Conservation (phyloP, 1,140 invertebrate genomes). For the Neodiprion pinetum region DNA sequence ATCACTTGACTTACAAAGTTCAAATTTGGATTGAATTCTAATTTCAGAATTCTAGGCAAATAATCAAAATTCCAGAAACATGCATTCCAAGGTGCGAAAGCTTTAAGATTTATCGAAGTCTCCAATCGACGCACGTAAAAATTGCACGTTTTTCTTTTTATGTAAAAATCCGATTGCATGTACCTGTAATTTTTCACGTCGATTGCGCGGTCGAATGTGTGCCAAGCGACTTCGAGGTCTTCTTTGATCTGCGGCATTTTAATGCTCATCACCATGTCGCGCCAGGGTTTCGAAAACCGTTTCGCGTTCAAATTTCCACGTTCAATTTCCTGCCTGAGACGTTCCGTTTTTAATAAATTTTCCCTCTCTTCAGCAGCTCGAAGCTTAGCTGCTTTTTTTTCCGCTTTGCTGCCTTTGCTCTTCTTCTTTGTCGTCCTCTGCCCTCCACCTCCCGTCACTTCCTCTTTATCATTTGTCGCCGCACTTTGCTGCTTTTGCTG, state of each 20-base stretch:
- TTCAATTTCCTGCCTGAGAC: conserved; percentile 39
- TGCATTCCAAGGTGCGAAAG: neutral
- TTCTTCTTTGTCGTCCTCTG: conserved; percentile 22
- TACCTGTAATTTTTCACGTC: conserved; percentile 54
- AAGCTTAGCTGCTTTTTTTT: conserved; percentile 11
- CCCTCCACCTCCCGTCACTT: too few relatives aligned
- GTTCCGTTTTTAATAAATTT: conserved; percentile 30
- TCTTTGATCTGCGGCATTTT: conserved; percentile 41
- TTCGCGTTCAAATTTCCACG: conserved; percentile 35
- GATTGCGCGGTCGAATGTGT: conserved; percentile 49
- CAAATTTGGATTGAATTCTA: too few relatives aligned
- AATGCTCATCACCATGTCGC: conserved; percentile 41
- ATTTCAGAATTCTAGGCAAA: too few relatives aligned
- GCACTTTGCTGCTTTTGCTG: too few relatives aligned
- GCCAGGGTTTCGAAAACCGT: conserved; percentile 33
- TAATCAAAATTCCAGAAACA: too few relatives aligned
- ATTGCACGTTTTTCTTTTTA: neutral
- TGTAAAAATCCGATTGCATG: neutral
- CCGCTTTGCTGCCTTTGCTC: conserved; percentile 23
- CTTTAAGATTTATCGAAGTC: neutral
- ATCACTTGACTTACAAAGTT: too few relatives aligned
- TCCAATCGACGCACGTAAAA: neutral
- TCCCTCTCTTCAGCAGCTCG: conserved; percentile 12
- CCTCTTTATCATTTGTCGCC: too few relatives aligned
- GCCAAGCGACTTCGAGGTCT: conserved; percentile 40